Conservation (phyloP, 2,113 vertebrate species). For the Corapipo altera region DNA sequence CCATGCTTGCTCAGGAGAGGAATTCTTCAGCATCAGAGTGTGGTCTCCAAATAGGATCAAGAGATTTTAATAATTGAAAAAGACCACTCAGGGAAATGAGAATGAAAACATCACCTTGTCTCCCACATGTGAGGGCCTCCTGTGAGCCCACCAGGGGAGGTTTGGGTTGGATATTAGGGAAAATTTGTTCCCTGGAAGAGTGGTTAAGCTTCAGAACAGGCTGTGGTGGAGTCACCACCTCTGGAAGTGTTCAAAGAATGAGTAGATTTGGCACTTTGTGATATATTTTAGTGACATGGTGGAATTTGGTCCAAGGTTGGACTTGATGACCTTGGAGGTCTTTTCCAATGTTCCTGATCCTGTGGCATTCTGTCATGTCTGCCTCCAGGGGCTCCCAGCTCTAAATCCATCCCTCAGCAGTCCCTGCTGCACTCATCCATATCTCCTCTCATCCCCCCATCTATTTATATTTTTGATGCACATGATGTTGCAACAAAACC, state of each 20-base stretch:
- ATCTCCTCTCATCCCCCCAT: neutral
- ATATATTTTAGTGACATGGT: neutral
- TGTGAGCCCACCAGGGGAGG: neutral
- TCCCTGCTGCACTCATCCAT: neutral
- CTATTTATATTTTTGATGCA: neutral
- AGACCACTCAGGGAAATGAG: rapidly evolving
- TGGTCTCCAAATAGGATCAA: neutral
- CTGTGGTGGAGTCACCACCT: neutral
- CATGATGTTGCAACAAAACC: neutral
- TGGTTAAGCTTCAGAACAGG: too few relatives aligned
- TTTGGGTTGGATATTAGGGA: neutral
- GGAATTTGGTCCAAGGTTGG: neutral
- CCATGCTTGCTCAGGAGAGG: neutral
- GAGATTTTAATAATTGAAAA: neutral
- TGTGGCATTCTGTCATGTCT: neutral
- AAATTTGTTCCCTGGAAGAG: neutral
- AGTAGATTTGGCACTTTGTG: neutral
- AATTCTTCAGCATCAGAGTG: neutral
- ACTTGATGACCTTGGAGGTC: neutral
- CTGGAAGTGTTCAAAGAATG: too few relatives aligned
- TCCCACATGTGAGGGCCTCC: rapidly evolving
- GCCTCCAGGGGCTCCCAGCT: neutral
- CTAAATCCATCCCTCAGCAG: neutral
- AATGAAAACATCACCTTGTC: neutral
- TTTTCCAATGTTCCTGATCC: neutral